Conservation (phyloP, 2,113 vertebrate species). For the Mormyrus lacerda region DNA sequence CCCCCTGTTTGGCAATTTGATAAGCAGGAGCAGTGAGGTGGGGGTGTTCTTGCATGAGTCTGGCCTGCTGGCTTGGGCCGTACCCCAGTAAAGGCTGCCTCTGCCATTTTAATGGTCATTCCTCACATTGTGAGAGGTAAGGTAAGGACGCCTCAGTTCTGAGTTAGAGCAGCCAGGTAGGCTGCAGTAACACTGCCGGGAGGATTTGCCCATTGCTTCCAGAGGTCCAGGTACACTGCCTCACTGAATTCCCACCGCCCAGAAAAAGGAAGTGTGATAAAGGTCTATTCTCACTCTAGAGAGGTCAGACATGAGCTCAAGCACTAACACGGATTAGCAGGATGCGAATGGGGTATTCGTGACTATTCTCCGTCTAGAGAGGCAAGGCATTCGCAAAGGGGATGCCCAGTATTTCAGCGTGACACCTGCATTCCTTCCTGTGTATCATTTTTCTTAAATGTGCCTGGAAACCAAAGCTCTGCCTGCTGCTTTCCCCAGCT, state of each 20-base stretch:
- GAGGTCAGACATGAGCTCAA: neutral
- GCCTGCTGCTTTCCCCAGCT: neutral
- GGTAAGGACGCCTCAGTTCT: neutral
- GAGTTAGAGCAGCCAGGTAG: neutral
- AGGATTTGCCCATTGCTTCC: neutral
- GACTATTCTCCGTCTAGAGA: neutral
- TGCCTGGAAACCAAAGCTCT: neutral
- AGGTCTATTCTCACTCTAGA: neutral
- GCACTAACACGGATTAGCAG: neutral
- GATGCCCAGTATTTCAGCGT: neutral
- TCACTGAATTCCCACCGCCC: neutral
- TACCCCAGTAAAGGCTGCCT: neutral
- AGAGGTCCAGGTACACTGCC: neutral
- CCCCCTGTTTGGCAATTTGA: constrained; percentile 21
- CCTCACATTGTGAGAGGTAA: neutral
- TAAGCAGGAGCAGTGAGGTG: constrained; percentile 22
- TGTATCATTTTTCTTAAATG: constrained; percentile 1
- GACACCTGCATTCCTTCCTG: neutral
- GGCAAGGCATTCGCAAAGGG: neutral
- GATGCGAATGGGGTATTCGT: neutral
- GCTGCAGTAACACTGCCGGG: neutral
- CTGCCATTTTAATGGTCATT: neutral
- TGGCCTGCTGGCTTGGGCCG: neutral
- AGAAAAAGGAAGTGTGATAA: neutral
- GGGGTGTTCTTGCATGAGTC: neutral